Conservation (phyloP, 2,113 vertebrate genomes). For the Engystomops pustulosus region DNA sequence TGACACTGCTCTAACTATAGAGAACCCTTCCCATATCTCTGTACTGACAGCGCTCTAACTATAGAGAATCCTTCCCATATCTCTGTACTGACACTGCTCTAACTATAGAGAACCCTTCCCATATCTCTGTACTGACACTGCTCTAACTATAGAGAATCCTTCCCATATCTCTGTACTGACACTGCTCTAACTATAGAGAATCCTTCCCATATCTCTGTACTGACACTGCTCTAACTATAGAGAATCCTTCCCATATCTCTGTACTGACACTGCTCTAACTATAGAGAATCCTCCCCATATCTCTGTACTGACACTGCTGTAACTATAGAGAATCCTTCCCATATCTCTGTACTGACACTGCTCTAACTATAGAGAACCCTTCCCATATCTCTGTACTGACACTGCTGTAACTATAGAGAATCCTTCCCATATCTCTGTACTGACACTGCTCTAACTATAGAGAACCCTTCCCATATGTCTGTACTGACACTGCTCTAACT, state of each 20-base stretch:
- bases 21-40: not conserved
- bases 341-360: too few species aligned
- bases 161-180: not conserved
- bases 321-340: not conserved
- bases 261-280: too few species aligned
- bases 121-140: too few species aligned
- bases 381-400: not conserved
- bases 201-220: not conserved
- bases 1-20: too few species aligned
- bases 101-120: not conserved
- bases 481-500: too few species aligned
- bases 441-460: too few species aligned
- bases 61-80: not conserved
- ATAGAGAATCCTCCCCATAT: not conserved
- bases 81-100: too few species aligned
- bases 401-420: not conserved
- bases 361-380: not conserved
- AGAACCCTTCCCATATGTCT: not conserved
- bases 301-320: too few species aligned
- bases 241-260: not conserved
- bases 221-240: too few species aligned
- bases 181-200: not conserved
- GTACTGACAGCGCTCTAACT: too few species aligned
- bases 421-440: not conserved
- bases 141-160: not conserved